Evolutionary conservation across 2,888 invertebrate species (phyloP), one percentile per base, ranked within the genome.

Genomic region (Teleogryllus oceanicus): DNA sequence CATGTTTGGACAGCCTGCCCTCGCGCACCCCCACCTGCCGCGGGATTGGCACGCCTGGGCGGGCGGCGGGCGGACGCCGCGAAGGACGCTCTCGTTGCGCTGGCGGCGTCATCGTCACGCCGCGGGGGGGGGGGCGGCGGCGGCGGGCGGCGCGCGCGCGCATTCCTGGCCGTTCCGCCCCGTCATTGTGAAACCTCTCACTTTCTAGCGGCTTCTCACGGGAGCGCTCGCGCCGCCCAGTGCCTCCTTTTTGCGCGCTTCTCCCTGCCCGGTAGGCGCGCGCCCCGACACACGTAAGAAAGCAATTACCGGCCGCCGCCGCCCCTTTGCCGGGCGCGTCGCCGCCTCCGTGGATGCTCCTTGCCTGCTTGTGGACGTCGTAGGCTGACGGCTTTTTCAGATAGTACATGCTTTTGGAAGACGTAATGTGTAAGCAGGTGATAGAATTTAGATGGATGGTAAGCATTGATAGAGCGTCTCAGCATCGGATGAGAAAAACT

Each of bases 151-250:
- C 62, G 62, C 62, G 62, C 62, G 62, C n/a, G 62, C 62, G 62
- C 62, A 62, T 62, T 62, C 62, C n/a, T 62, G 13, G n/a, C 62
- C 62, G 62, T 62, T 62, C 62, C 62, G 62, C 5, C 62, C 62
- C 62, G 62, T 62, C 62, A 62, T 62, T 62, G 62, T 62, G 62
- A 13, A 62, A 62, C 62, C n/a, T 62, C 16, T 62, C n/a, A 62
- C 62, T 62, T 62, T 62, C 62, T 62, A 62, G 13, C 62, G 13
- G 62, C 62, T 62, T 62, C 62, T 62, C 62, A 62, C 62, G 62
- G 62, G 62, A 62, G 62, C 62, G 62, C 62, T 13, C 62, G 5
- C 37, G 13, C 62, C 62, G 62, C 16, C n/a, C 62, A 13, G 62
- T n/a, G 62, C 16, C 62, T 62, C 62, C 62, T 62, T 62, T 62